Base-by-base conservation (phyloP, 2,888 invertebrate genomes). In the Rambutsinella grinnellia region DNA sequence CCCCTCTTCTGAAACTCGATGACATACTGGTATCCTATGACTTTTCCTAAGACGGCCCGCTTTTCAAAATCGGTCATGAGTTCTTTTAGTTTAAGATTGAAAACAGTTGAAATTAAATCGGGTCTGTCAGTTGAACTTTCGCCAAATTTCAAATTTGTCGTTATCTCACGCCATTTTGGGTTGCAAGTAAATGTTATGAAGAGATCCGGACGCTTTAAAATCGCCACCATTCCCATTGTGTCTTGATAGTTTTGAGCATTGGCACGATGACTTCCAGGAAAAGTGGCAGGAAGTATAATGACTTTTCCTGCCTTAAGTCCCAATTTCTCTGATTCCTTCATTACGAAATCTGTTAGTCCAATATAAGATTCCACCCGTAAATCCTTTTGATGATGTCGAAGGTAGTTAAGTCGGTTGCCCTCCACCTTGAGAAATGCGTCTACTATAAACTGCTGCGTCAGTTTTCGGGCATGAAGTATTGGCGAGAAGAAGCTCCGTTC, bases 141-240 rank as follows among this genome's bases (percentile, higher is more conserved):
- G 2, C 19, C 10, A 0, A n/a, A 17, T 27, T 66, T 21, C 21
- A 87, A 67, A 79, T 85, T 85, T 62, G 85, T 84, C 26, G 51
- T 58, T 17, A 87, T 87, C 83, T 87, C 87, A 19, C 63, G 72
- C 86, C 87, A 87, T 65, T 85, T 85, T 1, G 86, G 87, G 83
- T 87, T 87, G 75, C 86, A 87, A 0, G 88, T 87, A 80, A 87
- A 85, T n/a, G 87, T 87, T 5, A 87, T 80, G 79, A 88, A 88
- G n/a, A 87, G 80, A 80, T 86, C 85, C 23, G 87, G 87, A 71
- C 85, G 85, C n/a, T 88, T 88, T 84, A 80, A 86, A 75, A 85
- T 85, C 46, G 85, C 36, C 3, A 88, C 87, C 58, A 87, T 85
- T 13, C 86, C 82, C 87, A 88, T 87, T 0, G 86, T 85, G 84